Base-by-base conservation (phyloP, 2,113 vertebrate genomes). In the Python bivittatus region DNA sequence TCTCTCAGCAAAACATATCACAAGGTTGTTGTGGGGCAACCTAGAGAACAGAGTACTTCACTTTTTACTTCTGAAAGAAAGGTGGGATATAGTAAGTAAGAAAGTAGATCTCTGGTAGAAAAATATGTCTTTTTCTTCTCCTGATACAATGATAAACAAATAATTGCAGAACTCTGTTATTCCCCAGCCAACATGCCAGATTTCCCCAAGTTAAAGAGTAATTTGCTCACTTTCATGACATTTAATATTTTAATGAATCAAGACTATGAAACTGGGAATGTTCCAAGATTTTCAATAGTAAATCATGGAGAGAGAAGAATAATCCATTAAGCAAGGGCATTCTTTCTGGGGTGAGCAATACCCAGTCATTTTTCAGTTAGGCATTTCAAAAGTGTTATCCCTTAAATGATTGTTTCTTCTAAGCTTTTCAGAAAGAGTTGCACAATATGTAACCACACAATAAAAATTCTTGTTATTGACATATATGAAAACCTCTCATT, bases 401-500 rank as follows among this genome's bases (percentile, higher is more conserved):
- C 33, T 93, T 95, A 91, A 96, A 42, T 93, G 92, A 96, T 86
- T 94, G 33, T 90, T 95, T 93, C 95, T 96, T 95, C 94, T 95
- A 86, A 96, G 94, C 94, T 88, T 60, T 85, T 92, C 91, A 88
- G 57, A 89, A 84, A 95, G 93, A 97, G 87, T 93, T 93, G 93
- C 93, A 94, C 84, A 97, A 94, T 94, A 95, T 11, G 42, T 97
- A 97, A 95, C 95, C 91, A 95, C 96, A 95, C 90, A 96, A 84
- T 95, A 94, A 94, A 95, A 93, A 95, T 93, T 95, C 86, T 93
- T 95, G 96, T 96, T 96, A 91, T 96, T 96, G 96, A 97, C 95
- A 97, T 29, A 95, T 90, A 96, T 38, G 86, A 94, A 97, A 97
- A 95, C 93, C 93, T 96, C 92, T 97, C 97, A 97, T 97, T 97